Percentiles rank a stretch among this genome's conserved stretches.
Evolutionary conservation across 2,113 vertebrate genomes (phyloP).

Genomic region (Oncorhynchus kisutch): DNA sequence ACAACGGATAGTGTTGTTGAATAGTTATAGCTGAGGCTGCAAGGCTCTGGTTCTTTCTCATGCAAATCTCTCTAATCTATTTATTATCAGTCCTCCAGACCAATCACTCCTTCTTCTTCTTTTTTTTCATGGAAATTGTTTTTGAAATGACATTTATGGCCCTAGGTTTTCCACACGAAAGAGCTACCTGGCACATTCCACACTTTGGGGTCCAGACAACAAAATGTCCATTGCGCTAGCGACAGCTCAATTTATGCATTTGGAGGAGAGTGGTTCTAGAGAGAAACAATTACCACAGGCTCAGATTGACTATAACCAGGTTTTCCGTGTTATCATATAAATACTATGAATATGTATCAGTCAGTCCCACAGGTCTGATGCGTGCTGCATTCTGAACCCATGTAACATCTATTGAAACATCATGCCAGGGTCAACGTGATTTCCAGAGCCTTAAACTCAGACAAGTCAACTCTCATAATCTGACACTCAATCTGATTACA

Average conservation of each 20-base stretch:
- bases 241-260: slow-evolving; percentile 70
- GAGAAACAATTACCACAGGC: slow-evolving; percentile 64
- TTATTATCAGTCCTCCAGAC: slow-evolving; percentile 48
- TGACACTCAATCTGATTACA: slow-evolving; percentile 5
- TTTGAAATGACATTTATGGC: slow-evolving; percentile 66
- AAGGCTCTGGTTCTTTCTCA: slow-evolving; percentile 11
- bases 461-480: no score
- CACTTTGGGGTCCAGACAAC: slow-evolving; percentile 42
- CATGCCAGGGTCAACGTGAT: slow-evolving; percentile 74
- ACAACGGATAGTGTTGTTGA: not conserved
- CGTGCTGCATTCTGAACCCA: slow-evolving; percentile 63
- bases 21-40: slow-evolving; percentile 2
- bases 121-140: slow-evolving; percentile 63
- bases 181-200: not conserved
- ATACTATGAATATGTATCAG: slow-evolving; percentile 69
- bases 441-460: slow-evolving; percentile 33
- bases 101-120: slow-evolving; percentile 28
- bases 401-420: slow-evolving; percentile 76
- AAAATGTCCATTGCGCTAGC: slow-evolving; percentile 55
- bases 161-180: slow-evolving; percentile 50
- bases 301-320: slow-evolving; percentile 60
- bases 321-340: slow-evolving; percentile 36
- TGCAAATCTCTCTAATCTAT: slow-evolving; percentile 38
- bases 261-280: slow-evolving; percentile 48
- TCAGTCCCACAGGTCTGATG: slow-evolving; percentile 51